Conservation (phyloP, 2,113 vertebrate genomes). For the Ahaetulla prasina region DNA sequence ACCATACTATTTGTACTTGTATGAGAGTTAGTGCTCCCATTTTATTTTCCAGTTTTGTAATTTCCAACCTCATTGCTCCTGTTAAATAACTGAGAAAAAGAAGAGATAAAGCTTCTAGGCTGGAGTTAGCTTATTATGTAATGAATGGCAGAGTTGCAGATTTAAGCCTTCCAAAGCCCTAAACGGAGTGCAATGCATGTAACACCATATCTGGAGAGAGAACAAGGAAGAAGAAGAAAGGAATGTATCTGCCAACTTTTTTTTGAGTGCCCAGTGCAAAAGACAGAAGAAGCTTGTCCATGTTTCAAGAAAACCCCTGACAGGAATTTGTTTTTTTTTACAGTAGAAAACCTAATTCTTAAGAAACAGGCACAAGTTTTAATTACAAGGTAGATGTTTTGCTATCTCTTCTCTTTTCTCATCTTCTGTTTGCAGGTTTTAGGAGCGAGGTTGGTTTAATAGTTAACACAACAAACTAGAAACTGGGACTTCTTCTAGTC, state of each 20-base stretch:
- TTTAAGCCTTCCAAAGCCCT: no score
- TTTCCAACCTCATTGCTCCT: no score
- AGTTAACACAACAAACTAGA: not conserved
- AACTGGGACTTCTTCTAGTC: not conserved
- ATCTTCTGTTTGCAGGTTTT: not conserved
- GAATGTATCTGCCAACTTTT: not conserved
- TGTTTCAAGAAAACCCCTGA: not conserved
- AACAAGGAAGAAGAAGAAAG: not conserved
- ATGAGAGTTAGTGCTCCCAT: no score
- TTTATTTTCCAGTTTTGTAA: no score
- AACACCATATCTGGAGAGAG: no score
- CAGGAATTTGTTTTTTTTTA: conserved; percentile 15
- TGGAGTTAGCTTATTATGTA: no score
- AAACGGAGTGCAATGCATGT: no score
- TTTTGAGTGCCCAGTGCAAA: not conserved
- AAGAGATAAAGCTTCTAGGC: not conserved
- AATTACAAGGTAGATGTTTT: conserved; percentile 42
- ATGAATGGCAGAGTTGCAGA: no score
- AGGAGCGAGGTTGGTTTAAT: not conserved
- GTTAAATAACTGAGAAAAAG: not conserved
- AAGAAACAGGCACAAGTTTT: conserved; percentile 25
- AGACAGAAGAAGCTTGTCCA: conserved; percentile 29
- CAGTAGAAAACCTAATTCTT: conserved; percentile 15
- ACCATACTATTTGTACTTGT: no score
- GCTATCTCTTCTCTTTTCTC: not conserved